phyloP scores from a whole-genome alignment of 2,113 vertebrate species.

The Panthera leo region DNA sequence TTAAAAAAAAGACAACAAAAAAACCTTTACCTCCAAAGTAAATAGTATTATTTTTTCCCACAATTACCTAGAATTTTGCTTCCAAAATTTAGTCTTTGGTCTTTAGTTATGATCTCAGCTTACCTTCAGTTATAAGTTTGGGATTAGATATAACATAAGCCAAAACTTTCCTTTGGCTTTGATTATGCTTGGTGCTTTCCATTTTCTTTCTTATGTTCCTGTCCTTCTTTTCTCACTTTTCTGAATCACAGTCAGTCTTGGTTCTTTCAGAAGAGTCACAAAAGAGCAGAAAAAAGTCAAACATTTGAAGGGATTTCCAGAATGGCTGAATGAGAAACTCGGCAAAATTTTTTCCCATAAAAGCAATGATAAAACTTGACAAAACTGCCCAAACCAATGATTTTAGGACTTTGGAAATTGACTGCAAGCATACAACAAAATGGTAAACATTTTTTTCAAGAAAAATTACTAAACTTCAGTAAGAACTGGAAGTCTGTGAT shows the following conservation, averaged over 20 bases:
- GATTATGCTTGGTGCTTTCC: not conserved
- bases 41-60: not conserved
- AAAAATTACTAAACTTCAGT: not conserved
- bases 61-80: not conserved
- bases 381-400: not conserved
- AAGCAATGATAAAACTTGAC: not conserved
- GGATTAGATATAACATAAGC: not conserved
- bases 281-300: conserved; percentile 1
- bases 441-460: not conserved
- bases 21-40: not conserved
- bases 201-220: conserved; percentile 10
- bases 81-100: not conserved
- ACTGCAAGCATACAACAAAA: not conserved
- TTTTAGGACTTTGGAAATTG: conserved; percentile 37
- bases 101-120: not conserved
- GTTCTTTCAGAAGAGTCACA: not conserved
- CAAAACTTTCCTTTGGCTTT: not conserved
- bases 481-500: not conserved
- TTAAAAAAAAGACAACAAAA: not conserved
- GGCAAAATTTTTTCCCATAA: not conserved
- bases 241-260: not conserved
- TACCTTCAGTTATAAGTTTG: conserved; percentile 2
- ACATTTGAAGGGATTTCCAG: not conserved
- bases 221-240: not conserved
- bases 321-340: conserved; percentile 24